Conservation (phyloP, 2,113 vertebrate genomes). For the Ceyx melanurus region DNA sequence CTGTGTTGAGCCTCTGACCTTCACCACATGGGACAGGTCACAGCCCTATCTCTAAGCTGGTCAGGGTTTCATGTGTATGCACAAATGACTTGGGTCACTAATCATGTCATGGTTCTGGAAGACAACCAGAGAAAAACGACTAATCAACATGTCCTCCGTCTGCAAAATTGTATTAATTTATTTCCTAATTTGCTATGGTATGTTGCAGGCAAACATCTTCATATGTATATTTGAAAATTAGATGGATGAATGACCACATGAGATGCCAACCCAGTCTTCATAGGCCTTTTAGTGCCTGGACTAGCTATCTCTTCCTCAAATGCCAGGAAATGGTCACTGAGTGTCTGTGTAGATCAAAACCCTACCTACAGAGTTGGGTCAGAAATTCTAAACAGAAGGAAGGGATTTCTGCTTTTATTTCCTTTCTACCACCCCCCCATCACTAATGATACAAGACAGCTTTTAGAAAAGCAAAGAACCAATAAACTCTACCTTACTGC, state of each 20-base stretch:
- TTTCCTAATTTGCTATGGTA: neutral
- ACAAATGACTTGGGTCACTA: neutral
- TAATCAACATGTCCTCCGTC: neutral
- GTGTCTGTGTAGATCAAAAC: neutral
- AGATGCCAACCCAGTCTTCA: neutral
- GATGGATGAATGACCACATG: neutral
- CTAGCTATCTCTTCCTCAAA: neutral
- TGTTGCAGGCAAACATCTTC: neutral
- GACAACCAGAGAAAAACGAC: neutral
- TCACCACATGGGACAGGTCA: neutral
- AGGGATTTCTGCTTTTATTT: neutral
- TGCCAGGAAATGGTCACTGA: neutral
- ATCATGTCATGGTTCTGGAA: neutral
- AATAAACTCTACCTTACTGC: neutral
- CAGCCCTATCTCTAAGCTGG: neutral
- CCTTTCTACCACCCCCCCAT: neutral
- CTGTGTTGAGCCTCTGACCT: neutral
- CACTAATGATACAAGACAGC: neutral
- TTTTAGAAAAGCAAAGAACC: neutral
- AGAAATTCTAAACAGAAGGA: neutral
- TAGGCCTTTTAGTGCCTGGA: neutral
- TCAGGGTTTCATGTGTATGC: neutral
- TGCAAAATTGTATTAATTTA: neutral
- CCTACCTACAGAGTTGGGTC: neutral
- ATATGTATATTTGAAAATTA: neutral